Evolutionary conservation across 2,888 invertebrate species (phyloP).

Genomic region (Ecliptopera silaceata): DNA sequence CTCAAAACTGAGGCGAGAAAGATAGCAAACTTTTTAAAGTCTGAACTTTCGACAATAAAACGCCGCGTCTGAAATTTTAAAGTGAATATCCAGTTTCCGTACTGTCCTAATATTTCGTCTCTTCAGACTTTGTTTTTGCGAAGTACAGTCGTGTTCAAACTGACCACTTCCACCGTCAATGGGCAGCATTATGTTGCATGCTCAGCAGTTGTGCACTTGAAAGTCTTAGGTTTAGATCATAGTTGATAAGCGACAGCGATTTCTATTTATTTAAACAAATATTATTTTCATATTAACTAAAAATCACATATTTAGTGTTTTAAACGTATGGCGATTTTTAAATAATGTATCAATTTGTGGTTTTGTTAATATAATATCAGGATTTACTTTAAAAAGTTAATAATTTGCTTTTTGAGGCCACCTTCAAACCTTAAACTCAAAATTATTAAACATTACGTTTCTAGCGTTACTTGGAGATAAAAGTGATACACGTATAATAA

Average conservation of each 20-base stretch:
- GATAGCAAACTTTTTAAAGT: constrained; percentile 1
- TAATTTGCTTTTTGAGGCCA: too few species aligned
- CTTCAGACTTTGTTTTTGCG: constrained; percentile 49
- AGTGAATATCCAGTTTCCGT: constrained; percentile 19
- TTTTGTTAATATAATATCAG: too few species aligned
- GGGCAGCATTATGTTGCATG: constrained; percentile 62
- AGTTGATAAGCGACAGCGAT: constrained; percentile 32
- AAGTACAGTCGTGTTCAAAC: constrained; percentile 51
- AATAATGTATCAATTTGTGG: too few species aligned
- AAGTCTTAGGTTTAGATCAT: constrained; percentile 39
- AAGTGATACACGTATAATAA: too few species aligned
- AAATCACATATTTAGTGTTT: too few species aligned
- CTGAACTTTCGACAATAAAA: constrained; percentile 2
- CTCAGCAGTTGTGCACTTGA: constrained; percentile 62
- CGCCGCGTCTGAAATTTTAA: neutral
- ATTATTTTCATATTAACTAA: too few species aligned
- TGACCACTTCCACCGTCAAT: constrained; percentile 62
- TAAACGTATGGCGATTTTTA: too few species aligned
- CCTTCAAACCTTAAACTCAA: too few species aligned
- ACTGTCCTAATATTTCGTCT: constrained; percentile 47
- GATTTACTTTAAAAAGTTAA: too few species aligned
- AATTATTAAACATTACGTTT: too few species aligned
- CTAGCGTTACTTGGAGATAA: too few species aligned
- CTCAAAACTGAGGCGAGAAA: neutral
- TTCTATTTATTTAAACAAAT: neutral